phyloP scores from a whole-genome alignment of 2,113 vertebrate genomes.

The Morone chrysops region DNA sequence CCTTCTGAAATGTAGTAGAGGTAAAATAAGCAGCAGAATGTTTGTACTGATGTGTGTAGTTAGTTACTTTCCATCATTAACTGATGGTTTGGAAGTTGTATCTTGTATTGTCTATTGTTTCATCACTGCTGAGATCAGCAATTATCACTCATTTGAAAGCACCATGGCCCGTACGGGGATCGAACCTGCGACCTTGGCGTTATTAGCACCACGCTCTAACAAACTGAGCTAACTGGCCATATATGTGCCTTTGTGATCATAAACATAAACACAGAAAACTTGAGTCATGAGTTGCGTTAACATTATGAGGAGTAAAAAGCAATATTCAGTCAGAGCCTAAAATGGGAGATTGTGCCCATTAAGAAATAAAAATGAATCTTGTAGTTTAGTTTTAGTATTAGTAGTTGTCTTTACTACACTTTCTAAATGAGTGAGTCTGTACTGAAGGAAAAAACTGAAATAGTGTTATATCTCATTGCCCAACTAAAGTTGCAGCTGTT shows the following conservation, averaged over 20 bases:
- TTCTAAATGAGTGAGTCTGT: neutral
- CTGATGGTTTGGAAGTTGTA: no score
- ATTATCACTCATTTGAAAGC: neutral
- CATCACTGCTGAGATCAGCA: no score
- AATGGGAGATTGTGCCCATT: neutral
- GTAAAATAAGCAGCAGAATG: no score
- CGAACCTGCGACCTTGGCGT: conserved; percentile 78
- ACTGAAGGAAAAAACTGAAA: neutral
- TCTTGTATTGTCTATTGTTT: neutral
- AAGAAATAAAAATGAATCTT: neutral
- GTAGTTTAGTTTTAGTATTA: no score
- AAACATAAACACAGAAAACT: no score
- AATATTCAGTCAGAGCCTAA: neutral
- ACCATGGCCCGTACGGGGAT: conserved; percentile 70
- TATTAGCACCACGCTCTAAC: conserved; percentile 82
- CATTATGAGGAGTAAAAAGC: neutral
- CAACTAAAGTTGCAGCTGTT: neutral
- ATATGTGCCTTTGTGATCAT: neutral
- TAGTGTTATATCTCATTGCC: no score
- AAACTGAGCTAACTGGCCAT: conserved; percentile 78
- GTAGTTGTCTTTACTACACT: no score
- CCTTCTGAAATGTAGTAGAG: no score
- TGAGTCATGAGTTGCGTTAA: no score
- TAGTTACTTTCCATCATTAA: no score
- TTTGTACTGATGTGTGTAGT: no score